Percentiles rank a stretch among this genome's conserved stretches.
Conservation (phyloP, 2,797 vertebrate species). For the Dermochelys coriacea region DNA sequence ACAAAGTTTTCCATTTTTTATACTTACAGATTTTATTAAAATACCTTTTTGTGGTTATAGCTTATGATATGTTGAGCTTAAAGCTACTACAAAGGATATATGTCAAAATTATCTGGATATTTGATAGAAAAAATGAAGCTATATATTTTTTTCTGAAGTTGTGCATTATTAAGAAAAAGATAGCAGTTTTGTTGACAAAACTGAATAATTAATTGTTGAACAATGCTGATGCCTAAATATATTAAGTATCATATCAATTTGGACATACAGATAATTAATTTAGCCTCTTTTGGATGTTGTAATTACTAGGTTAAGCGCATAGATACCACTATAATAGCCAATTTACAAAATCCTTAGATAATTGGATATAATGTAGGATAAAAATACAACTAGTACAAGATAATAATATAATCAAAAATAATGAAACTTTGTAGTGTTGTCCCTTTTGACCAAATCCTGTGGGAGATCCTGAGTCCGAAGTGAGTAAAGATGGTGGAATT, state of each 20-base stretch:
- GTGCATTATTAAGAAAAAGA: slow-evolving; percentile 34
- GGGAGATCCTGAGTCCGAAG: rapidly evolving
- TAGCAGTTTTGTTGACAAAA: slow-evolving; percentile 16
- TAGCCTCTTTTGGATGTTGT: slow-evolving; percentile 15
- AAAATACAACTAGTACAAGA: rapidly evolving
- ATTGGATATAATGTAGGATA: background rate
- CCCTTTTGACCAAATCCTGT: slow-evolving; percentile 2
- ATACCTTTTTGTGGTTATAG: slow-evolving; percentile 39
- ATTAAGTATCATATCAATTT: background rate
- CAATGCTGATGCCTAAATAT: slow-evolving; percentile 19
- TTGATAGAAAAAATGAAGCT: slow-evolving; percentile 31
- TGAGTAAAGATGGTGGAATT: background rate
- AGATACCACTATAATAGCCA: background rate
- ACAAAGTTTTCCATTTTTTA: slow-evolving; percentile 57
- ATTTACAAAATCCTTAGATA: background rate
- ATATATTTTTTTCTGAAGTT: slow-evolving; percentile 50
- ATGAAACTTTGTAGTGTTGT: background rate
- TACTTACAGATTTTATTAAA: slow-evolving; percentile 22
- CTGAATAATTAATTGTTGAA: slow-evolving; percentile 37
- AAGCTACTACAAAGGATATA: slow-evolving; percentile 49
- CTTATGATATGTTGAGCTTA: slow-evolving; percentile 56
- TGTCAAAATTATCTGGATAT: slow-evolving; percentile 34
- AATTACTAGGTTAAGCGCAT: background rate
- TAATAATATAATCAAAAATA: background rate
- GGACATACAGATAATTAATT: slow-evolving; percentile 17